Conservation (phyloP, 2,888 invertebrate species). For the Himalopsyche kuldschensis region DNA sequence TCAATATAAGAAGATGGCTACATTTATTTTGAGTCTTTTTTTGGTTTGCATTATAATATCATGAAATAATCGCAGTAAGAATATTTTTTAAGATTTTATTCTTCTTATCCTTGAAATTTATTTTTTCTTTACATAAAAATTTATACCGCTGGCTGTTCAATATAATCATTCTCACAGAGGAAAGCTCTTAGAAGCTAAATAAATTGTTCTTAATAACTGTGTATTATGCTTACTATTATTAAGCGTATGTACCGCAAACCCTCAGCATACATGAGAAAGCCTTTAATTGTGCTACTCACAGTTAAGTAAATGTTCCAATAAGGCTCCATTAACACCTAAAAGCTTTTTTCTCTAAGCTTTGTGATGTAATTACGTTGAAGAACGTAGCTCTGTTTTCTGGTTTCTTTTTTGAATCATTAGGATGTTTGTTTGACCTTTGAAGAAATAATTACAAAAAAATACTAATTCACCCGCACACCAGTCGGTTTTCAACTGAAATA, state of each 20-base stretch:
- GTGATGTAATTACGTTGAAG: constrained; percentile 12
- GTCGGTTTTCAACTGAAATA: background rate
- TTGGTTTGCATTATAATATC: no score
- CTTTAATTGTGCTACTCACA: background rate
- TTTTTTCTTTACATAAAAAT: no score
- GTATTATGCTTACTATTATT: background rate
- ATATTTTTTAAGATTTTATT: no score
- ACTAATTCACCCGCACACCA: background rate
- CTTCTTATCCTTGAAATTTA: no score
- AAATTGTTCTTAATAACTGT: background rate
- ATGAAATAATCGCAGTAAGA: no score
- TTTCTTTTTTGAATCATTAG: background rate
- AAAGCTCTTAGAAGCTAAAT: background rate
- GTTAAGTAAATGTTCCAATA: constrained; percentile 11
- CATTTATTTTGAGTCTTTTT: no score
- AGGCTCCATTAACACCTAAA: constrained; percentile 18
- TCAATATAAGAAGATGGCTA: no score
- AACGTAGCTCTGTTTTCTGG: background rate
- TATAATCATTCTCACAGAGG: background rate
- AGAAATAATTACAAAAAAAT: background rate
- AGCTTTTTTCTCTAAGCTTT: constrained; percentile 19
- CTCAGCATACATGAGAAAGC: background rate
- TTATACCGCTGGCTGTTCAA: no score
- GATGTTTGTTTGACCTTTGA: background rate
- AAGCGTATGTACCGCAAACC: background rate